Conservation (phyloP, 2,888 invertebrate species). For the Dasypogon diadema region DNA sequence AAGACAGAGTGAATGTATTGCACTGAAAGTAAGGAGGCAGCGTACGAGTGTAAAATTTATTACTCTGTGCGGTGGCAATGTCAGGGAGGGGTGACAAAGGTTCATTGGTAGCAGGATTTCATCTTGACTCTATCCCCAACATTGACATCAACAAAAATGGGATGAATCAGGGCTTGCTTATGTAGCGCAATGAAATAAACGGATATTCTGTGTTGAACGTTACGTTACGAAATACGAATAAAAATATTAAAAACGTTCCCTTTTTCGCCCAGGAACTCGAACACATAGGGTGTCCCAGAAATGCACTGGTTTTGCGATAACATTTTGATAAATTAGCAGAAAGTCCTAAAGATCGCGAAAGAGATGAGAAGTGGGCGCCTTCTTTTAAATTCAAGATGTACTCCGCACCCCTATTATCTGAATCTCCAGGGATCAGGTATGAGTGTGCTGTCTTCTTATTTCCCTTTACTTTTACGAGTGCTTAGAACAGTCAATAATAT, state of each 20-base stretch:
- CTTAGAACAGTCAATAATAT: neutral
- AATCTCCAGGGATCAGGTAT: neutral
- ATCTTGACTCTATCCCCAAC: neutral
- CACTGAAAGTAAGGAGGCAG: slow-evolving; percentile 38
- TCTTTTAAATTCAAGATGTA: slow-evolving; percentile 19
- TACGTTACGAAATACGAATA: neutral
- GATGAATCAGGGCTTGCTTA: slow-evolving; percentile 12
- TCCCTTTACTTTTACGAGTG: neutral
- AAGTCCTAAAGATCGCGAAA: neutral
- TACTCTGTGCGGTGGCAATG: slow-evolving; percentile 21
- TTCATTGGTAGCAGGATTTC: neutral
- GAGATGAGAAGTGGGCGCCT: neutral
- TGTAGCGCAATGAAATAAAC: slow-evolving; percentile 21
- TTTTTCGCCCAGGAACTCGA: too few relatives aligned
- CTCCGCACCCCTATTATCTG: too few relatives aligned
- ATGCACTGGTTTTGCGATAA: neutral
- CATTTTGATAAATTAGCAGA: neutral
- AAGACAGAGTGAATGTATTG: slow-evolving; percentile 39
- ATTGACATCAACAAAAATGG: neutral
- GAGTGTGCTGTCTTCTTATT: too few relatives aligned
- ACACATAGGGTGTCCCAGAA: too few relatives aligned
- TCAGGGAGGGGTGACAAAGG: neutral
- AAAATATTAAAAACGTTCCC: neutral
- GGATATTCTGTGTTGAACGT: neutral
- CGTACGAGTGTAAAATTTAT: slow-evolving; percentile 46